Conservation (phyloP, 2,888 invertebrate genomes). For the Lepidochrysops patricia region DNA sequence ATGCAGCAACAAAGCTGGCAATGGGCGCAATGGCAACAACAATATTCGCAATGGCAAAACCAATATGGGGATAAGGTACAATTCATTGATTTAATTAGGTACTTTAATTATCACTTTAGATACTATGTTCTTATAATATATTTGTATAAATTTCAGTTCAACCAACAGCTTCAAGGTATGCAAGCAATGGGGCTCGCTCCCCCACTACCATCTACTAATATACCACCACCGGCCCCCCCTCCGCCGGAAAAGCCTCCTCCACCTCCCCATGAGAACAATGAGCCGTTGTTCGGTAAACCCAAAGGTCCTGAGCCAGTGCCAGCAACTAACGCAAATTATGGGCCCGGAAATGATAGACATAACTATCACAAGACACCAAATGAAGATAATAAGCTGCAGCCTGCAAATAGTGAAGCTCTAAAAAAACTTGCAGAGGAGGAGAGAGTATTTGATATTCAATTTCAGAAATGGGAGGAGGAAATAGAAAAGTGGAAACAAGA, state of each 20-base stretch:
- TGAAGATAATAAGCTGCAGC: constrained; percentile 3
- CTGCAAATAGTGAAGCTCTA: constrained; percentile 47
- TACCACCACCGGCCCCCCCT: constrained; percentile 37
- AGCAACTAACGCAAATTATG: constrained; percentile 15
- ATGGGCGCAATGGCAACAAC: constrained; percentile 85
- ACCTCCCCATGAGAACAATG: constrained; percentile 60
- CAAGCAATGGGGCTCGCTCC: constrained; percentile 42
- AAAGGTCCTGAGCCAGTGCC: constrained; percentile 27
- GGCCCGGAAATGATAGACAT: neutral
- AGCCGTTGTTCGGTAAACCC: constrained; percentile 44
- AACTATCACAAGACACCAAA: neutral
- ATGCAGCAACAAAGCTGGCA: constrained; percentile 83
- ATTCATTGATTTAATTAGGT: too few relatives aligned
- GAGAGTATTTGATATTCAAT: constrained; percentile 90
- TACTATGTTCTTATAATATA: neutral
- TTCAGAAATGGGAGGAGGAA: constrained; percentile 92
- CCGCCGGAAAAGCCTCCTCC: constrained; percentile 42
- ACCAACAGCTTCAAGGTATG: constrained; percentile 55
- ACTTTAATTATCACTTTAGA: too few relatives aligned
- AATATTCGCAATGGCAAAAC: constrained; percentile 84
- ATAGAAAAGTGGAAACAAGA: constrained; percentile 93
- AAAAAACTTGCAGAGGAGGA: constrained; percentile 78
- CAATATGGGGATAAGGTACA: constrained; percentile 83
- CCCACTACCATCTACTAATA: constrained; percentile 32
- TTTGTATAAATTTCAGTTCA: constrained; percentile 43